Percentiles rank a stretch among this genome's conserved stretches.
Evolutionary conservation across 2,113 vertebrate species (phyloP).

Genomic region (Suricata suricatta): DNA sequence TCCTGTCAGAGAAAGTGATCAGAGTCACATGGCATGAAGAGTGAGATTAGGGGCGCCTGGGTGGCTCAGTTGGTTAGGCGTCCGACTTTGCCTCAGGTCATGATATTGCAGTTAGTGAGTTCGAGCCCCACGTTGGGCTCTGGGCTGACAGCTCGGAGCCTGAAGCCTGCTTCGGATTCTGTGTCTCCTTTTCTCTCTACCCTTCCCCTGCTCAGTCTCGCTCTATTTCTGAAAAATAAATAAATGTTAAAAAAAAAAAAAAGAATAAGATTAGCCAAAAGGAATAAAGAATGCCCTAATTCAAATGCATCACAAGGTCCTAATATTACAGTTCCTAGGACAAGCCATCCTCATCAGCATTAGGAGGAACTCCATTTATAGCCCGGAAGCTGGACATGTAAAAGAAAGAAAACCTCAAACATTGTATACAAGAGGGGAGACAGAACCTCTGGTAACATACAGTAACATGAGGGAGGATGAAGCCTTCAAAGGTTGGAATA

Average conservation of each 20-base stretch:
- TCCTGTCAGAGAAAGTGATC: slow-evolving; percentile 24
- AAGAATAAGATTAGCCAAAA: not conserved
- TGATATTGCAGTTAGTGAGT: too few species aligned
- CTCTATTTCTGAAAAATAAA: too few species aligned
- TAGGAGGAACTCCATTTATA: not conserved
- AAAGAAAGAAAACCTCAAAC: slow-evolving; percentile 21
- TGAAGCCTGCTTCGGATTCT: too few species aligned
- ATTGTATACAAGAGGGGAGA: not conserved
- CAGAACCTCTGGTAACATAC: not conserved
- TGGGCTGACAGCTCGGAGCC: too few species aligned
- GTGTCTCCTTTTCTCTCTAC: too few species aligned
- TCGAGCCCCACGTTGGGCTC: too few species aligned
- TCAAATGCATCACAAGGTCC: not conserved
- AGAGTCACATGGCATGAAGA: not conserved
- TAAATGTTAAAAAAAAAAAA: too few species aligned
- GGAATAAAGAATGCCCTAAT: not conserved
- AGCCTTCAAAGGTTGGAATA: not conserved
- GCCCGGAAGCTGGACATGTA: not conserved
- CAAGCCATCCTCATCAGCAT: not conserved
- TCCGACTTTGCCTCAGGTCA: too few species aligned
- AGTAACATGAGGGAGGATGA: not conserved
- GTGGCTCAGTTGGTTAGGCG: too few species aligned
- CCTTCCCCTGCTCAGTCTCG: too few species aligned
- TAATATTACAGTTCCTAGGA: not conserved
- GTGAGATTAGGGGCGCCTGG: not conserved